Evolutionary conservation across 2,113 vertebrate species (phyloP).

Genomic region (Pyrgilauda ruficollis): DNA sequence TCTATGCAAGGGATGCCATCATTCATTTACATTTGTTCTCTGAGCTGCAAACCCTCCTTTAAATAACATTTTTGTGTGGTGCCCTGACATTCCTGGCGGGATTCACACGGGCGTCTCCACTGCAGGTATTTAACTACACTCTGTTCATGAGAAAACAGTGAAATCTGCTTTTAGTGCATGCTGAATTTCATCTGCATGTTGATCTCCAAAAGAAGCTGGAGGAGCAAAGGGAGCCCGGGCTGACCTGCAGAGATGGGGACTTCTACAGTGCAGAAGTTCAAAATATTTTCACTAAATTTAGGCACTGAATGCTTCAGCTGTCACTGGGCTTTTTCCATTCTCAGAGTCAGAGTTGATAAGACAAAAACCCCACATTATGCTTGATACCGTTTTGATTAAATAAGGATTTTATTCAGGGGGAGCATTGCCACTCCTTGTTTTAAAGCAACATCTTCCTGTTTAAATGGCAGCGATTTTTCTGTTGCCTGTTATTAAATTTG

Average conservation of each 20-base stretch:
- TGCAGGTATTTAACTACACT: not conserved
- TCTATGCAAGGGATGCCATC: not conserved
- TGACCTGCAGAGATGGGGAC: not conserved
- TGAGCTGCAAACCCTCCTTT: not conserved
- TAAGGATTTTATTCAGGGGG: not conserved
- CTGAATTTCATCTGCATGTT: not conserved
- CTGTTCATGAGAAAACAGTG: not conserved
- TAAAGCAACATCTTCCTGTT: not conserved
- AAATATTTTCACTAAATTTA: not conserved
- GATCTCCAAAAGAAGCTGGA: not conserved
- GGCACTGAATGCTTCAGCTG: not conserved
- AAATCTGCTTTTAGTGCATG: fast-evolving
- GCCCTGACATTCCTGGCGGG: not conserved
- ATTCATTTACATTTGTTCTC: not conserved
- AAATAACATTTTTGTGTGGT: fast-evolving
- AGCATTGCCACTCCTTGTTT: not conserved
- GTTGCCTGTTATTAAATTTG: not conserved
- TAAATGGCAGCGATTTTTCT: fast-evolving
- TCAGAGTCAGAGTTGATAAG: not conserved
- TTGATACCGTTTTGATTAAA: not conserved
- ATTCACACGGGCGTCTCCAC: fast-evolving
- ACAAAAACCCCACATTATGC: fast-evolving
- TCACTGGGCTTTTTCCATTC: fast-evolving
- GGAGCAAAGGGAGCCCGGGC: not conserved
- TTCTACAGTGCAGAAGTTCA: not conserved